Evolutionary conservation across 2,113 vertebrate species (phyloP), one percentile per base, ranked within the genome.

Genomic region (Platanista minor): DNA sequence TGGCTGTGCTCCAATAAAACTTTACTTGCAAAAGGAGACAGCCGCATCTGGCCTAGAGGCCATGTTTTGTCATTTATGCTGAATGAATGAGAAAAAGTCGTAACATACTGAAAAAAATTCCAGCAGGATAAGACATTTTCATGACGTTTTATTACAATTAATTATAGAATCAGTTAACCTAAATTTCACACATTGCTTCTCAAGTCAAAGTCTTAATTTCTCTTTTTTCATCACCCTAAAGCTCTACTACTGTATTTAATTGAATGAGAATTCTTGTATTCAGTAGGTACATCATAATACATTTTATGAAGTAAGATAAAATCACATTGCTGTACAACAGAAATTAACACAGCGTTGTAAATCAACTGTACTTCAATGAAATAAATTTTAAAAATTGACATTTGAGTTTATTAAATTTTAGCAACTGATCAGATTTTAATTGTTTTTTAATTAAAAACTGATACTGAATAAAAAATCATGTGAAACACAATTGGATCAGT

Each of bases 81-180:
- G 36, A 92, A 61, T 64, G 49, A 96, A 96, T 71, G 49, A 94
- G 23, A 89, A 93, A 93, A 97, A 25, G 25, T 27, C 36, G 81
- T 75, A 88, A 90, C 23, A 43, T 43, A 52, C 5, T 49, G 11
- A 90, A 72, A 84, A 88, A 91, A 12, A 75, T 39, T 57, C 4
- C 39, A 82, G 52, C 29, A 92, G 61, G 92, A 25, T 33, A 78
- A 83, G 20, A 67, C 11, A 18, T 78, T 89, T 90, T 77, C 13
- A 49, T 9, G 64, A n/a, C 3, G 43, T 49, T 94, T 75, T 69
- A 77, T 90, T 64, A 62, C n/a, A 90, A 83, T 77, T 87, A 67
- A 86, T n/a, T 80, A 90, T 62, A 17, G 14, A 87, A 80, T 87
- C 25, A 36, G 27, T 59, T 74, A 57, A 78, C 46, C 57, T 90